phyloP scores from a whole-genome alignment of 2,888 invertebrate species.

The Andrena chrysosceles region DNA sequence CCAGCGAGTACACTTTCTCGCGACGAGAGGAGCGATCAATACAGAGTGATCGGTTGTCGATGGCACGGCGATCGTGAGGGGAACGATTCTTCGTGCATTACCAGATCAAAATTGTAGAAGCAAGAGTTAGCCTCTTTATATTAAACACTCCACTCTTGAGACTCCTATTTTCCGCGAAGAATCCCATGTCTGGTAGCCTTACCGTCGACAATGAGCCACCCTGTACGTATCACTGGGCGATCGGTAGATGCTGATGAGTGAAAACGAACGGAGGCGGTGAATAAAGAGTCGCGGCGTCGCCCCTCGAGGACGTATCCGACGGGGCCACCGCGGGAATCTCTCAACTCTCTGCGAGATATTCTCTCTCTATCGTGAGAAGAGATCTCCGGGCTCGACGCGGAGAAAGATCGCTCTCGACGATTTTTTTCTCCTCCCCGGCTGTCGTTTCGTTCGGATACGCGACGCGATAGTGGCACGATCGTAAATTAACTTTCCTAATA shows the following conservation, averaged over 20 bases:
- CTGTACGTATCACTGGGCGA: slow-evolving; percentile 49
- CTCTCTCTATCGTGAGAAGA: slow-evolving; percentile 35
- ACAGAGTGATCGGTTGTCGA: neutral
- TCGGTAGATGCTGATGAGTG: slow-evolving; percentile 67
- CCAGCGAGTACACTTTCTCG: slow-evolving; percentile 70
- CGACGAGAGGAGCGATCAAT: slow-evolving; percentile 34
- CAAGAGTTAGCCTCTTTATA: neutral
- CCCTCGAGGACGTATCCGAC: slow-evolving; percentile 47
- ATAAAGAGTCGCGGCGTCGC: slow-evolving; percentile 36
- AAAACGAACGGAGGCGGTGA: slow-evolving; percentile 67
- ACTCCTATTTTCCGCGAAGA: neutral
- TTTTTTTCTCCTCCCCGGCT: slow-evolving; percentile 6
- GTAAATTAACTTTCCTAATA: slow-evolving; percentile 1
- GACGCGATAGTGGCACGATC: neutral
- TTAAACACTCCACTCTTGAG: neutral
- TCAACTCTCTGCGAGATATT: slow-evolving; percentile 1
- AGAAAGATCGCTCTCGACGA: slow-evolving; percentile 8
- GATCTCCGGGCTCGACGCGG: neutral
- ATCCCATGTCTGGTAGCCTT: neutral
- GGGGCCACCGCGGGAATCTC: slow-evolving; percentile 17
- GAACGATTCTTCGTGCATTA: neutral
- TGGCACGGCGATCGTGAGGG: neutral
- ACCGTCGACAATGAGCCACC: neutral
- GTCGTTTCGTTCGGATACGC: neutral
- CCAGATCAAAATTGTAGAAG: neutral